Evolutionary conservation across 2,113 vertebrate genomes (phyloP).

Genomic region (Cavia aperea): DNA sequence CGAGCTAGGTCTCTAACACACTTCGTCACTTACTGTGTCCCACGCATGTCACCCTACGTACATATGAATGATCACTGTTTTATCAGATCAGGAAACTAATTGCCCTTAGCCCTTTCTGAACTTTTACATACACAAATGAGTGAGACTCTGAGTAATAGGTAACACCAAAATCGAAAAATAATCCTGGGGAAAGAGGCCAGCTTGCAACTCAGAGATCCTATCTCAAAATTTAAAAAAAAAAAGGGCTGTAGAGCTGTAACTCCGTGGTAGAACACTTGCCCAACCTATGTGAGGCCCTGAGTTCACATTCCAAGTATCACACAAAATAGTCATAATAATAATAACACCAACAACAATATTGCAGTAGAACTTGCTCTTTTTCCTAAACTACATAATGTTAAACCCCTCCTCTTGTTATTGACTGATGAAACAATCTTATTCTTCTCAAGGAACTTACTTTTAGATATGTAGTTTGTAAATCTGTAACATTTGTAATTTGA

Average conservation of each 20-base stretch:
- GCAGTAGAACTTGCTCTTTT: background rate
- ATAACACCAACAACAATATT: background rate
- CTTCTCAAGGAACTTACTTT: conserved; percentile 10
- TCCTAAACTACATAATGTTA: conserved; percentile 20
- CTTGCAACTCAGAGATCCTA: background rate
- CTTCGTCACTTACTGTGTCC: background rate
- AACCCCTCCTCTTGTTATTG: background rate
- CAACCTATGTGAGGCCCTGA: background rate
- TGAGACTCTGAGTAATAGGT: background rate
- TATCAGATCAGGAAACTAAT: background rate
- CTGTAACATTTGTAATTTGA: background rate
- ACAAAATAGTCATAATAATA: background rate
- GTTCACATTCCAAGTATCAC: background rate
- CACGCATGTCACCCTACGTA: background rate
- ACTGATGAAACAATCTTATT: background rate
- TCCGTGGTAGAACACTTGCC: background rate
- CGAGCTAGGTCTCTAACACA: background rate
- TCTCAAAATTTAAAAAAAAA: background rate
- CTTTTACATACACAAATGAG: background rate
- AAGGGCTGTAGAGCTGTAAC: background rate
- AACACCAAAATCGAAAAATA: background rate
- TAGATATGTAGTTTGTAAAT: background rate
- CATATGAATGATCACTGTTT: background rate
- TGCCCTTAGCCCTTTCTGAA: background rate
- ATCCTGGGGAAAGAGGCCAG: background rate